Evolutionary conservation across 2,797 vertebrate genomes (phyloP), one percentile per base, ranked within the genome.

Genomic region (Centropyge bicolor): DNA sequence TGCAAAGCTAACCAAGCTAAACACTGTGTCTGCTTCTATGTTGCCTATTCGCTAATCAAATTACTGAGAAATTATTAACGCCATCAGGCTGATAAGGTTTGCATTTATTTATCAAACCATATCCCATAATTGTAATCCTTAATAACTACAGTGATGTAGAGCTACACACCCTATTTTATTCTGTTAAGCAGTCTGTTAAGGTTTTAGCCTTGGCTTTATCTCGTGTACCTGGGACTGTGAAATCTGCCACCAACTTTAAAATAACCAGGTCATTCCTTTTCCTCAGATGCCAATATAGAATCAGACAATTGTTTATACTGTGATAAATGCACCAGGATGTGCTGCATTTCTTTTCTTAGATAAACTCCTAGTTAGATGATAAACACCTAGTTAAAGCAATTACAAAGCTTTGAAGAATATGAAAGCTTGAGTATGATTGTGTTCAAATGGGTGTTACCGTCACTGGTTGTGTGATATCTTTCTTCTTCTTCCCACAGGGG

Each of bases 391-490:
- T 69, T 57, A 68, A 61, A 83, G 73, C 35, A 60, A 78, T 76
- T 74, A 74, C 41, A 66, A 74, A 70, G 55, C 63, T 56, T 70
- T 62, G 66, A 56, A 69, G 71, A 64, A 40, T 65, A 75, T 49
- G 68, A 84, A 78, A 71, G 68, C 60, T 64, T 20, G 16, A 70
- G 48, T 57, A 40, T 60, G 77, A 79, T 78, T 84, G 40, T 40
- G 79, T 67, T 82, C 59, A 71, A 70, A 77, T 35, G 20, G 54
- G 57, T 46, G 70, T 78, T 54, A 43, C 60, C 54, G 69, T 62
- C 24, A 11, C 62, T 81, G 59, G 19, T 41, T 62, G 78, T 78
- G 68, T 78, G 38, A 74, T 75, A 70, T 83, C 43, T 60, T 49
- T 83, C 64, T 64, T 67, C 43, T 67, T 7, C 41, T 76, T 83